Evolutionary conservation across 2,888 invertebrate species (phyloP).

Genomic region (Drosophila ochracea): DNA sequence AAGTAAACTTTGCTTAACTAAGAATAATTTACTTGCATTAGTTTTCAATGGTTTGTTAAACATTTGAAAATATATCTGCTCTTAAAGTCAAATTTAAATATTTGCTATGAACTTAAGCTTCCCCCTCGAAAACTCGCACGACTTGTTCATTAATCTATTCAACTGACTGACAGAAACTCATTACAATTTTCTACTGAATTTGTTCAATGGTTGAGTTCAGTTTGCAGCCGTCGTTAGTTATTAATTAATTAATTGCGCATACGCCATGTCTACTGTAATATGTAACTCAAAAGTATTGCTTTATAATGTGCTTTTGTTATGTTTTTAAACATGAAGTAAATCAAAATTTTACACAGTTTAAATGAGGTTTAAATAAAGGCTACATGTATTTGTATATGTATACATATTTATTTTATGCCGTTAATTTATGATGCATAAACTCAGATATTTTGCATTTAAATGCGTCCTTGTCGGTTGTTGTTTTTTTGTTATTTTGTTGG

Average conservation of each 20-base stretch:
- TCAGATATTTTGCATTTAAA: constrained; percentile 39
- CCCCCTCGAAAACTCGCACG: not conserved
- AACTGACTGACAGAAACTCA: constrained; percentile 30
- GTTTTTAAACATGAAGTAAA: constrained; percentile 9
- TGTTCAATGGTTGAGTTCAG: constrained; percentile 13
- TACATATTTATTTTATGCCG: constrained; percentile 32
- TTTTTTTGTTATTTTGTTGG: constrained; percentile 33
- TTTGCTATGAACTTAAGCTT: constrained; percentile 2
- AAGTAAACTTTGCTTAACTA: not conserved
- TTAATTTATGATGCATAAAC: constrained; percentile 45
- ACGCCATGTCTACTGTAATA: constrained; percentile 22
- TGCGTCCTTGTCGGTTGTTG: constrained; percentile 13
- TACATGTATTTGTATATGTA: constrained; percentile 1
- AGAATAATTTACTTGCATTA: not conserved
- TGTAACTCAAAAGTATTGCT: not conserved
- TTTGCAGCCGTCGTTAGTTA: constrained; percentile 6
- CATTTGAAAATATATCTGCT: not conserved
- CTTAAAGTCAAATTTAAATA: not conserved
- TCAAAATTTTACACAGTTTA: constrained; percentile 39
- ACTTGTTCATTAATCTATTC: constrained; percentile 1
- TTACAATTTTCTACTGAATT: constrained; percentile 46
- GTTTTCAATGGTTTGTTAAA: not conserved
- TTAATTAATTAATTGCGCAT: constrained; percentile 49
- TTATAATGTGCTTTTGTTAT: constrained; percentile 1
- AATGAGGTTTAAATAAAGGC: constrained; percentile 68